Evolutionary conservation across 1,140 invertebrate genomes (phyloP), one percentile per base, ranked within the genome.

Genomic region (Hypsibius dujardini): DNA sequence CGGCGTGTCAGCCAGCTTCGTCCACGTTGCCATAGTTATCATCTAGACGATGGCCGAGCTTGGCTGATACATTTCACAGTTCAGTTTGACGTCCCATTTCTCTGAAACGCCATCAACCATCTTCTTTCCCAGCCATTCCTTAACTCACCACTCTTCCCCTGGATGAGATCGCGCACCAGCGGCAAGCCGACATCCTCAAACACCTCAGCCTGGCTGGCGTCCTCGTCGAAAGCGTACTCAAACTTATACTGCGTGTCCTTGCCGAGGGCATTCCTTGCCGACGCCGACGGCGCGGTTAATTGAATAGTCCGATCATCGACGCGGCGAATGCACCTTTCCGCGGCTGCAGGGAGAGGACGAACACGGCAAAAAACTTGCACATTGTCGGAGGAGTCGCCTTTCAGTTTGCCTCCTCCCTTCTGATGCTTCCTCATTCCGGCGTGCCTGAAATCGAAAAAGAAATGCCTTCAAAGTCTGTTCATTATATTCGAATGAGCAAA

Each of bases 141-240:
- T 14, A 59, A 67, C 76, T 74, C 74, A 81, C 81, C 89, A 83
- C 95, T 96, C 79, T 88, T 88, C 2, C 84, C 84, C 70, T 76
- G 76, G 1, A 85, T 71, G 1, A 86, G 76, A 75, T 85, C 82
- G 72, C 90, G 85, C 0, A 98, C 86, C 1, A 98, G 80, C 1
- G 93, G 92, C 62, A 88, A 81, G 1, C 90, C 89, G n/a, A 92
- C 87, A 71, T 84, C 81, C 60, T 88, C 85, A 79, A 94, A 97
- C 12, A 96, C 81, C 71, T 90, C 86, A 77, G 88, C 87, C 78
- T 98, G 95, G 0, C 83, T 79, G 1, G 80, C 75, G 47, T 84
- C 83, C 1, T 87, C 84, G 74, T 86, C 86, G 83, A 98, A 98
- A 1, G 98, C 87, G 77, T 87, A 83, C 76, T 87, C 77, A 74